Evolutionary conservation across 2,888 invertebrate genomes (phyloP).

Genomic region (Leptogaster cylindrica): DNA sequence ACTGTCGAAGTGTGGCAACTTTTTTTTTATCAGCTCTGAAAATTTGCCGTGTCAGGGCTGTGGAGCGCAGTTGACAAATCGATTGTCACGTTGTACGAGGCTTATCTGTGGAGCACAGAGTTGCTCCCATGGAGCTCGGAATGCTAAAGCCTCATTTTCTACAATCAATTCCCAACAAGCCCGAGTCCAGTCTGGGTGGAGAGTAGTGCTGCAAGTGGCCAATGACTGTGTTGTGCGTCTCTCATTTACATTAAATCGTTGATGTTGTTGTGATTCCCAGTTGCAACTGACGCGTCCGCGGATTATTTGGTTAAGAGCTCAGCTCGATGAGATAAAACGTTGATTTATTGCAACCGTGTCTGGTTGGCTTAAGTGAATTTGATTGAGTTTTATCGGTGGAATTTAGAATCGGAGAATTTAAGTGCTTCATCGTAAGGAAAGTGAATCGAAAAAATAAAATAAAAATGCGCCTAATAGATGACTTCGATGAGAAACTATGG

Average conservation of each 20-base stretch:
- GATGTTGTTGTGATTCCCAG: not conserved
- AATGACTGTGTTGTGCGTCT: not conserved
- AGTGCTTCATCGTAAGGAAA: not conserved
- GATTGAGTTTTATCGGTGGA: constrained; percentile 2
- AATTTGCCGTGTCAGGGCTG: not conserved
- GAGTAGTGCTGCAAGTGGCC: not conserved
- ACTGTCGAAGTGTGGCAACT: constrained; percentile 1
- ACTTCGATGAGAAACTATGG: constrained; percentile 46
- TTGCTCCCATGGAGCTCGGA: not conserved
- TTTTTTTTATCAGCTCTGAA: not conserved
- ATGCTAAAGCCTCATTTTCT: constrained; percentile 7
- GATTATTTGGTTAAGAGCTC: not conserved
- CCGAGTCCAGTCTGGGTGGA: not conserved
- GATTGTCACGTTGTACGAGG: constrained; percentile 19
- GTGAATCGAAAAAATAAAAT: not conserved
- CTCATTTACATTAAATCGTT: constrained; percentile 3
- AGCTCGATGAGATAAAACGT: constrained; percentile 1
- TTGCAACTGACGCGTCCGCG: not conserved
- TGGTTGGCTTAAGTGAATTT: not conserved
- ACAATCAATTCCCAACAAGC: not conserved
- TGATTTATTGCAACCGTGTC: constrained; percentile 7
- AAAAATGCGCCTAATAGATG: constrained; percentile 47
- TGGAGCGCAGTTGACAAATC: not conserved
- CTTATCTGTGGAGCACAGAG: not conserved
- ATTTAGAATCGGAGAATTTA: not conserved